Conservation (phyloP, 1,140 invertebrate species). For the Drosophila tristis region DNA sequence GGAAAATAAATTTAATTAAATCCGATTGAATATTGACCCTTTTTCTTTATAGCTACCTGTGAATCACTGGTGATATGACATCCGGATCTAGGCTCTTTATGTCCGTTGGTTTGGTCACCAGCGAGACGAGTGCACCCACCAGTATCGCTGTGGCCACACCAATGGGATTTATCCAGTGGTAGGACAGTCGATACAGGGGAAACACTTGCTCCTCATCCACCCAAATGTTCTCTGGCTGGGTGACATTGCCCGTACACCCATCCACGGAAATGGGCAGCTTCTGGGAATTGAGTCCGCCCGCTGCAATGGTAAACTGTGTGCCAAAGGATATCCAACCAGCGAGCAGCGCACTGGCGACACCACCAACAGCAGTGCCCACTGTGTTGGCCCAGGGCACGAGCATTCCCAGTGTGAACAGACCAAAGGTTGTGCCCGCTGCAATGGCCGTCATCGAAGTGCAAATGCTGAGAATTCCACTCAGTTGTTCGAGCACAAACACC, state of each 20-base stretch:
- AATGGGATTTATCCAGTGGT: slow-evolving; percentile 91
- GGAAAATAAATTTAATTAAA: neutral
- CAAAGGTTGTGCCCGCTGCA: slow-evolving; percentile 92
- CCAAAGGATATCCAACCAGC: slow-evolving; percentile 87
- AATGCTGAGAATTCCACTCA: slow-evolving; percentile 91
- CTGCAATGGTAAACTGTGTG: slow-evolving; percentile 84
- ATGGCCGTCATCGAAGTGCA: slow-evolving; percentile 92
- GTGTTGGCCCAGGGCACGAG: slow-evolving; percentile 92
- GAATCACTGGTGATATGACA: slow-evolving; percentile 87
- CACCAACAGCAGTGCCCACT: slow-evolving; percentile 87
- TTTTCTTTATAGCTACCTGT: slow-evolving; percentile 75
- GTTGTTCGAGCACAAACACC: slow-evolving; percentile 89
- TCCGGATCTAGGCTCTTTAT: slow-evolving; percentile 86
- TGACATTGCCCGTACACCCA: slow-evolving; percentile 73
- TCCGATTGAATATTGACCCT: neutral
- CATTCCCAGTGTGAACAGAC: slow-evolving; percentile 94
- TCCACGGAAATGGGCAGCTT: slow-evolving; percentile 84
- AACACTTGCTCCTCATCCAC: slow-evolving; percentile 86
- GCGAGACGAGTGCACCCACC: slow-evolving; percentile 88
- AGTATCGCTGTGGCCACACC: slow-evolving; percentile 87
- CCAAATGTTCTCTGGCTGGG: slow-evolving; percentile 62
- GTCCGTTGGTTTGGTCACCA: slow-evolving; percentile 88
- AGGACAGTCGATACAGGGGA: slow-evolving; percentile 89
- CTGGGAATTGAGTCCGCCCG: slow-evolving; percentile 83
- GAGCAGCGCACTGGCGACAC: slow-evolving; percentile 85